phyloP scores from a whole-genome alignment of 2,797 vertebrate species.

The Okamejei kenojei region DNA sequence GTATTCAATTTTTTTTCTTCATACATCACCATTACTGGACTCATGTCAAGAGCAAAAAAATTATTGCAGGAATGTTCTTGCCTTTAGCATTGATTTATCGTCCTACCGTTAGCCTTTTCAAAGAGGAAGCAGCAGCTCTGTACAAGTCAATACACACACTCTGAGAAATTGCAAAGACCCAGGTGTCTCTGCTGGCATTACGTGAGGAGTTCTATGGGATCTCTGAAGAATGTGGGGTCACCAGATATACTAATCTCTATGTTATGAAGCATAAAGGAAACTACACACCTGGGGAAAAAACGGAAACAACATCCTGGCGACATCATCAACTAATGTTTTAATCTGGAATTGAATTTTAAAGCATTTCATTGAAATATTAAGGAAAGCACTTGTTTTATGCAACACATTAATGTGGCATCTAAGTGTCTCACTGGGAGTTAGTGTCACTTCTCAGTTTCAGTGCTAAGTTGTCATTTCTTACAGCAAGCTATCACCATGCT shows the following conservation, averaged over 20 bases:
- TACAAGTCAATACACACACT: not conserved
- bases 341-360: not conserved
- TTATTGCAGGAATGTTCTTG: not conserved
- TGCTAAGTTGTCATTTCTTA: not conserved
- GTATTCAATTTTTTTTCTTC: not conserved
- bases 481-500: slow-evolving; percentile 11
- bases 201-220: no score
- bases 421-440: slow-evolving; percentile 5
- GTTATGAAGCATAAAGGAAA: not conserved
- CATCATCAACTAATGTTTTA: not conserved
- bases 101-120: not conserved
- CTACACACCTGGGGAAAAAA: not conserved
- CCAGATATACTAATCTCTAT: not conserved
- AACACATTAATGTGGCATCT: slow-evolving; percentile 1
- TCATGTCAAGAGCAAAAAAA: no score
- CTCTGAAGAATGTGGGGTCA: not conserved
- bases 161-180: not conserved
- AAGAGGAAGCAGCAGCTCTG: not conserved
- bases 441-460: not conserved
- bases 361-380: not conserved
- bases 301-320: not conserved
- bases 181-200: not conserved
- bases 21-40: not conserved
- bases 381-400: slow-evolving; percentile 5
- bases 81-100: no score